A percentile compares a stretch with the other conserved stretches of the same genome.
phyloP scores from a whole-genome alignment of 37 sponge, comb jelly and placozoan genomes.

The Crambe crambe region DNA sequence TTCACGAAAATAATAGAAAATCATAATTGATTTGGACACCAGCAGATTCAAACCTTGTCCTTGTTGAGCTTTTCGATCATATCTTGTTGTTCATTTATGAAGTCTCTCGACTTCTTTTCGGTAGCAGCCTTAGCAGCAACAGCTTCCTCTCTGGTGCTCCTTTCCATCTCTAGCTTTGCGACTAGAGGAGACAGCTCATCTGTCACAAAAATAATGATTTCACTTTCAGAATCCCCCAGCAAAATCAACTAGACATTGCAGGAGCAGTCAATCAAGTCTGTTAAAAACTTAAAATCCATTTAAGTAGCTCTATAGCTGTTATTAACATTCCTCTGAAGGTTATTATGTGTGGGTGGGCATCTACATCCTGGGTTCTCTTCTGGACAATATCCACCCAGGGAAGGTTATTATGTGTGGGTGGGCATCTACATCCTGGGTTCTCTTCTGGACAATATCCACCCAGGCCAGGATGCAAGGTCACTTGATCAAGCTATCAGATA shows the following conservation, averaged over 20 bases:
- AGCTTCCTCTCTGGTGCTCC: slow-evolving; percentile 32
- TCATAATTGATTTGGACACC: not conserved
- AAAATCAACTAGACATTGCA: not conserved
- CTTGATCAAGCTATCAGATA: no score
- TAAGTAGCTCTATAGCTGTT: no score
- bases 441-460: no score
- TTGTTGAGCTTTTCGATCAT: slow-evolving; percentile 35
- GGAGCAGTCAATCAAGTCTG: no score
- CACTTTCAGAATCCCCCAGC: slow-evolving; percentile 6
- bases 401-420: no score
- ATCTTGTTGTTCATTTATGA: slow-evolving; percentile 34
- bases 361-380: no score
- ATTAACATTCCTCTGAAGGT: no score
- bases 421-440: no score
- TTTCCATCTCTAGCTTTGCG: slow-evolving; percentile 4
- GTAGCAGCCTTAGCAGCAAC: slow-evolving; percentile 10
- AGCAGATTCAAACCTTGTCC: not conserved
- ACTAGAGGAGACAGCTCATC: slow-evolving; percentile 1
- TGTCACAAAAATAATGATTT: not conserved
- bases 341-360: no score
- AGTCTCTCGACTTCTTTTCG: slow-evolving; percentile 36
- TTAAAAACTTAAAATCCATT: no score
- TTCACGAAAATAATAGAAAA: not conserved
- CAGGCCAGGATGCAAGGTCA: no score
- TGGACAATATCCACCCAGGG: no score